Base-by-base conservation (phyloP, 1,140 invertebrate genomes). In the Zaprionus ghesquierei region DNA sequence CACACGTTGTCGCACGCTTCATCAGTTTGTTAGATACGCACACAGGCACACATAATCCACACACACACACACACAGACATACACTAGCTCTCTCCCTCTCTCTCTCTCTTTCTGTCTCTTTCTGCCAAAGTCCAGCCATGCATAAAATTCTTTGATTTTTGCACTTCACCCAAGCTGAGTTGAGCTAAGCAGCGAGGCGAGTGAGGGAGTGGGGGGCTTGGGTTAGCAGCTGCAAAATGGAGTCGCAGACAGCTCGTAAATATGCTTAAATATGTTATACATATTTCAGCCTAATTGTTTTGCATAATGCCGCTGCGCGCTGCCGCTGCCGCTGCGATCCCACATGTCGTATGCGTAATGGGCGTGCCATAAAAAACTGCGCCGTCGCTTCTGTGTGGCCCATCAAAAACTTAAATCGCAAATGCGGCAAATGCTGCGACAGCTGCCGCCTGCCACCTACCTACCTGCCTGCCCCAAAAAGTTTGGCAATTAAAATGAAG, bases 371-470 rank as follows among this genome's bases (percentile, higher is more conserved):
- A 41, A 44, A 31, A 44, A 44, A 20, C 46, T 20, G 13, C 6
- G 27, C 3, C 38, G 35, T 15, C n/a, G 35, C 35, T 71, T 84
- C 81, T 84, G 81, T 64, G 55, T 20, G 38, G 69, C 53, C 69
- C 77, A 84, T 86, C 81, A 72, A 86, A 80, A 84, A 71, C 61
- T 77, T 68, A 60, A 85, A 69, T 73, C 64, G 61, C 60, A 75
- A 68, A 64, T 70, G 59, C 44, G 33, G 61, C 41, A 20, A 46
- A 12, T 46, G 41, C 41, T 46, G 15, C 41, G 41, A 18, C 41
- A 51, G 50, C 61, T 44, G 13, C 29, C 27, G 55, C 20, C 41
- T 27, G 55, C n/a, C 65, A 69, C 55, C 70, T 68, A 61, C 60
- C 51, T 56, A 58, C 61, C 54, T 65, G 33, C 12, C 55, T 29